Base-by-base conservation (phyloP, 1,140 invertebrate species). In the Apis cerana region DNA sequence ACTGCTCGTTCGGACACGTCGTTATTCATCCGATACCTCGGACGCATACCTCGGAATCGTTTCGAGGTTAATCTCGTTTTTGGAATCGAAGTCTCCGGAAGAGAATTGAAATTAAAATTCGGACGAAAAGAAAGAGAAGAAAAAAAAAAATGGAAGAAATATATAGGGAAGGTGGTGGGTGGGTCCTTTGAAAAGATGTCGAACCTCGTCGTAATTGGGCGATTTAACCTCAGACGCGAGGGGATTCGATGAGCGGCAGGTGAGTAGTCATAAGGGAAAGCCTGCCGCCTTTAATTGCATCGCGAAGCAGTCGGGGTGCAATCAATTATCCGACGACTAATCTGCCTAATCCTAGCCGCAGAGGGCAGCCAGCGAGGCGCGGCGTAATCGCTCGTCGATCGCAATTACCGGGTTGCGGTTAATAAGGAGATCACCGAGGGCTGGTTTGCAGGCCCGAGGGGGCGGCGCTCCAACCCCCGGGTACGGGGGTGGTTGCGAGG, bases 251-350 rank as follows among this genome's bases (percentile, higher is more conserved):
- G 65, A 58, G 50, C 7, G 59, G 68, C 81, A 82, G 81, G 81
- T 82, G 75, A 82, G 81, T 65, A 50, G 58, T 43, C 69, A 52
- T 58, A 75, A 74, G 71, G 58, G 65, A 65, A 62, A 58, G 58
- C 21, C 56, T 43, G 43, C 33, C 48, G 64, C 62, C 33, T 86
- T 85, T 89, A 89, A 87, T 88, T 85, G 87, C 87, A 56, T 56
- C 76, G 59, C 83, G 82, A 80, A 27, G 64, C 69, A n/a, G 67
- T 27, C 79, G 84, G 71, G 87, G 86, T 83, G 83, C 87, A 83
- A 89, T 89, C 87, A 89, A 90, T 90, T 90, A 91, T 91, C 85
- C 83, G 80, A 68, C 85, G 86, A 89, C 90, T 91, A 91, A 91
- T 91, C 90, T 90, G 86, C 83, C 89, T 91, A 91, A 91, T 91